These are phyloP conservation scores for Crotalus viridis DNA, from an alignment of 2,113 vertebrate species.

Conservation along the genomic window DNA sequence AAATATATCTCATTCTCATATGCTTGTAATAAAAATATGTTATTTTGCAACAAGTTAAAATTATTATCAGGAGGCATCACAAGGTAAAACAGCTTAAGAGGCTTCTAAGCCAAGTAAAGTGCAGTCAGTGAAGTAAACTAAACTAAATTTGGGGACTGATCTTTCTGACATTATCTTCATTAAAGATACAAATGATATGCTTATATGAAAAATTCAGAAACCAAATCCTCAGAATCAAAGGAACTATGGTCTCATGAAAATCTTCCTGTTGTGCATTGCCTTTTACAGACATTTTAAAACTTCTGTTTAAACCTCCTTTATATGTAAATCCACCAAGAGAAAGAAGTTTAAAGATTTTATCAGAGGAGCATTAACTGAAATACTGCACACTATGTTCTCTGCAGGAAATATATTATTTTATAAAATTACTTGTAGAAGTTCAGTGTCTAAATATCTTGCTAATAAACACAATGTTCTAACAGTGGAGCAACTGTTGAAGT, in stretches of 20 bases:
- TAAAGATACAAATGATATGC: constrained; percentile 48
- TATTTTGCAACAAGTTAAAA: constrained; percentile 33
- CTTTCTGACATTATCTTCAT: constrained; percentile 47
- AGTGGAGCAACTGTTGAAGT: neutral
- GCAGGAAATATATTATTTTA: neutral
- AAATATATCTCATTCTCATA: constrained; percentile 3
- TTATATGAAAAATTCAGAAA: constrained; percentile 58
- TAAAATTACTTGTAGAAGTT: neutral
- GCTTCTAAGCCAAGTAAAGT: neutral
- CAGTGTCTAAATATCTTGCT: neutral
- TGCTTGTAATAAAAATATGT: neutral
- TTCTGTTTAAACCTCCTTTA: neutral
- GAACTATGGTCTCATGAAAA: neutral
- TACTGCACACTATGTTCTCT: neutral
- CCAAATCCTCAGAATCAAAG: neutral
- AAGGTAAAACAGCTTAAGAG: neutral
- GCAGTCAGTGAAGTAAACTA: neutral
- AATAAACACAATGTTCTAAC: neutral
- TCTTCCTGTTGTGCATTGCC: neutral
- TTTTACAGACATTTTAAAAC: neutral
- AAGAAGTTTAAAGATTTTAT: neutral
- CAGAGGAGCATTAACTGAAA: neutral
- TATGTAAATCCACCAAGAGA: neutral
- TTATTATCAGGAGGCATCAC: constrained; percentile 18
- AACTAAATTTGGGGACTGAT: constrained; percentile 42